A percentile compares a stretch with the other conserved stretches of the same genome.
Conservation (phyloP, 2,888 invertebrate species). For the Parnassius smintheus region DNA sequence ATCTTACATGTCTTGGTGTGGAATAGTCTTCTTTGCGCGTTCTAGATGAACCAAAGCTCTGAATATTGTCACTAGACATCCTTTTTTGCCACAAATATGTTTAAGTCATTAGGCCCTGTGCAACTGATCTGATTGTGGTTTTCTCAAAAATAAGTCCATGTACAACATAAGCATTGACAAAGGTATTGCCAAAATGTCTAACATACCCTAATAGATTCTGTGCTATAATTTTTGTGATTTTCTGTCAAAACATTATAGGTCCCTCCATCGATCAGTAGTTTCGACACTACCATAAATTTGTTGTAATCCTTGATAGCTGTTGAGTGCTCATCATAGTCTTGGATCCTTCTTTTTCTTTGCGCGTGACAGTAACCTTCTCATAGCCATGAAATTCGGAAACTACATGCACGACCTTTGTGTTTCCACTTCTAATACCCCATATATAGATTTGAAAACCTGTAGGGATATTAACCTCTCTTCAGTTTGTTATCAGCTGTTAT, state of each 20-base stretch:
- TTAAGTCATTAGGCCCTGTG: constrained; percentile 31
- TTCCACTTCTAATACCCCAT: constrained; percentile 31
- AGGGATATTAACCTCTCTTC: not conserved
- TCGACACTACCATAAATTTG: not conserved
- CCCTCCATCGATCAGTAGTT: constrained; percentile 41
- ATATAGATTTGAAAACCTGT: constrained; percentile 28
- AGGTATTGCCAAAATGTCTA: constrained; percentile 28
- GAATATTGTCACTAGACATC: constrained; percentile 28
- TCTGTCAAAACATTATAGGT: constrained; percentile 40
- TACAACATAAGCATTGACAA: constrained; percentile 35
- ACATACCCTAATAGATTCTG: constrained; percentile 25
- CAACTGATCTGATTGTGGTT: constrained; percentile 21
- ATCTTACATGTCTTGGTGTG: constrained; percentile 35
- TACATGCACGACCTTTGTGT: constrained; percentile 16
- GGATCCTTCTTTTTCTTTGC: not conserved
- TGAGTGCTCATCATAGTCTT: not conserved
- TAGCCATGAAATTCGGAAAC: not conserved
- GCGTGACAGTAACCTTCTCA: constrained; percentile 4
- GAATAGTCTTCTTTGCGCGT: constrained; percentile 35
- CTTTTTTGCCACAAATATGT: constrained; percentile 35
- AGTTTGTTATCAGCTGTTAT: constrained; percentile 22
- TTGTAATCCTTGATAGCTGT: not conserved
- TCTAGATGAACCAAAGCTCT: constrained; percentile 32
- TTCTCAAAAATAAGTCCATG: constrained; percentile 35
- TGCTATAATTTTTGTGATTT: constrained; percentile 49